Evolutionary conservation across 2,113 vertebrate species (phyloP).

Genomic region (Lamprotornis superbus): DNA sequence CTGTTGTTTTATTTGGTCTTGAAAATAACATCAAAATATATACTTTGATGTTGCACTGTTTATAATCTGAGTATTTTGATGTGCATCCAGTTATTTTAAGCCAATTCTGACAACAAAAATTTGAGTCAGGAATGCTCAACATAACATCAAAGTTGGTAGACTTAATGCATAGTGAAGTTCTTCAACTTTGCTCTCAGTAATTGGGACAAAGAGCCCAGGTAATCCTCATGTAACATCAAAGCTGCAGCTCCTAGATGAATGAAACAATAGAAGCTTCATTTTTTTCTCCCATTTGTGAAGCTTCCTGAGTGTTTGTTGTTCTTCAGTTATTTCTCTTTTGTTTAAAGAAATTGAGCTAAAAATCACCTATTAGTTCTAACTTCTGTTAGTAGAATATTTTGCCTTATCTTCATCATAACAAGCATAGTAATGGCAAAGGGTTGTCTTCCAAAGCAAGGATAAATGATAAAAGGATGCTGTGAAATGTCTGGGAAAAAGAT

Average conservation of each 20-base stretch:
- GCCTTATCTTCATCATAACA: background rate
- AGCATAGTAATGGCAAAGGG: background rate
- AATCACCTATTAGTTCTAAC: background rate
- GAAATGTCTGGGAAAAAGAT: background rate
- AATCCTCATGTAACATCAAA: constrained; percentile 74
- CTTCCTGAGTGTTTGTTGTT: constrained; percentile 32
- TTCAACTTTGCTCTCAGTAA: constrained; percentile 68
- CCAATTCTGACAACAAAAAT: background rate
- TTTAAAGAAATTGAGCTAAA: constrained; percentile 37
- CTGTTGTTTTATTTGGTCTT: background rate
- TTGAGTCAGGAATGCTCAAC: constrained; percentile 12
- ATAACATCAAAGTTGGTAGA: constrained; percentile 67
- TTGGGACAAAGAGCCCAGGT: constrained; percentile 71
- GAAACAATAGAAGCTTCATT: constrained; percentile 46
- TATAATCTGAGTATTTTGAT: background rate
- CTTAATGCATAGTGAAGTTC: constrained; percentile 41
- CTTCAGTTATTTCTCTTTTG: background rate
- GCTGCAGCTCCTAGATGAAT: constrained; percentile 54
- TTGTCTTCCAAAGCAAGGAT: background rate
- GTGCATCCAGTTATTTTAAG: background rate
- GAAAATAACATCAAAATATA: background rate
- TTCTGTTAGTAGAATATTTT: background rate
- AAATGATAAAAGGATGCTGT: background rate
- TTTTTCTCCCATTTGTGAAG: constrained; percentile 9
- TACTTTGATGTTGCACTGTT: background rate